A percentile compares a stretch with the other conserved stretches of the same genome.
These are phyloP conservation scores for Lathronympha strigana DNA, from an alignment of 2,888 invertebrate species.

Conservation along the genomic window DNA sequence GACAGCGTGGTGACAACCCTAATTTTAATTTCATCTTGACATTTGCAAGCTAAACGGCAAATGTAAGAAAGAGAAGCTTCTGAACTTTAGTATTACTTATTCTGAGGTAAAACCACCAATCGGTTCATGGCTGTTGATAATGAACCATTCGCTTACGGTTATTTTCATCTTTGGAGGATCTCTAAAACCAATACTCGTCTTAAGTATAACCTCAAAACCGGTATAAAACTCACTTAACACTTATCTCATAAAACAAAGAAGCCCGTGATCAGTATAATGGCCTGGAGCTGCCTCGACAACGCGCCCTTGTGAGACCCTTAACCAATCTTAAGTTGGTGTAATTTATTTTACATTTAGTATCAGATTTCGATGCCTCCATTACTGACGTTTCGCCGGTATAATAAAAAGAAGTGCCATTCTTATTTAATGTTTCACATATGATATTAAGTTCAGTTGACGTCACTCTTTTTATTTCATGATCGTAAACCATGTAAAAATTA, in stretches of 20 bases:
- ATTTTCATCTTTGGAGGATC: neutral
- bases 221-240: slow-evolving; percentile 22
- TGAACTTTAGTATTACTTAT: too few species aligned
- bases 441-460: too few species aligned
- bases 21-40: too few species aligned
- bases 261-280: slow-evolving; percentile 19
- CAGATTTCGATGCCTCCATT: slow-evolving; percentile 49
- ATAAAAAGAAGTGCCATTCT: slow-evolving; percentile 50
- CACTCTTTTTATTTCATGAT: too few species aligned
- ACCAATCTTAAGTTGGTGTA: slow-evolving; percentile 27
- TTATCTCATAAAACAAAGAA: slow-evolving; percentile 34
- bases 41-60: too few species aligned
- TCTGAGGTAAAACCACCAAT: too few species aligned
- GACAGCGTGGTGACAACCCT: too few species aligned
- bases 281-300: slow-evolving; percentile 48
- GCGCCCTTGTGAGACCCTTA: slow-evolving; percentile 43
- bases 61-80: too few species aligned
- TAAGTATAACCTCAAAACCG: slow-evolving; percentile 9
- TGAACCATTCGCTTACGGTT: neutral
- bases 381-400: slow-evolving; percentile 46
- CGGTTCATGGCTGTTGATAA: too few species aligned
- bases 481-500: too few species aligned
- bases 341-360: slow-evolving; percentile 29
- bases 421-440: slow-evolving; percentile 47
- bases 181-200: too few species aligned